Base-by-base conservation (phyloP, 2,113 vertebrate species). In the Scortum barcoo region DNA sequence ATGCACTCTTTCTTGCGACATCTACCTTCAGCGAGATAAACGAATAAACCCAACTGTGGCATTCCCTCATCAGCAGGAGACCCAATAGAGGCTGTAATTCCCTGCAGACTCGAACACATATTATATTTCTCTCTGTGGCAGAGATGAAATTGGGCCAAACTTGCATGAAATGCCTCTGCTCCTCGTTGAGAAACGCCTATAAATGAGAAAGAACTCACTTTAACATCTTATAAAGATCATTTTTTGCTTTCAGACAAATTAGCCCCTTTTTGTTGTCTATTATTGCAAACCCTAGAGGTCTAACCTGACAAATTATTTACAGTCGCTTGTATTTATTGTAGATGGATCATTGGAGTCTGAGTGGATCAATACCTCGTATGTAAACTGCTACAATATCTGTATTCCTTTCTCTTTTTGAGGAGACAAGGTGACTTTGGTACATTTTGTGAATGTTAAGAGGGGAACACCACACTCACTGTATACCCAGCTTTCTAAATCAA, bases 61-160 rank as follows among this genome's bases (percentile, higher is more conserved):
- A 76, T 74, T 77, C 85, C 46, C 71, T 78, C 86, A 84, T 91
- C 85, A 81, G 80, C 78, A 67, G 76, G 89, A 76, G 72, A 72
- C 73, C 78, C 70, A 81, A 57, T 26, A 60, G 80, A 86, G 75
- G 54, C 76, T 81, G 57, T 57, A 76, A 86, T 78, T 88, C 78
- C 84, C 78, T 50, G 78, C 76, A 82, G 87, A 85, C 82, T 86
- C 71, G 63, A 74, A 72, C 76, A 76, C 86, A 76, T 74, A 68
- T 75, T 81, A 69, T 86, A 85, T 85, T 81, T 86, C 61, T 86
- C 54, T 78, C 28, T 36, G 79, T 86, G 86, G 48, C 73, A 56
- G 65, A 86, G 70, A 87, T 67, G 73, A 86, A 90, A 92, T 83
- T 86, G 89, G 88, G 76, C 78, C 84, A 87, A 78, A 78, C 79